Evolutionary conservation across 37 sponge, comb jelly and placozoan genomes (phyloP), one percentile per base, ranked within the genome.

Genomic region (Mnemiopsis leidyi): DNA sequence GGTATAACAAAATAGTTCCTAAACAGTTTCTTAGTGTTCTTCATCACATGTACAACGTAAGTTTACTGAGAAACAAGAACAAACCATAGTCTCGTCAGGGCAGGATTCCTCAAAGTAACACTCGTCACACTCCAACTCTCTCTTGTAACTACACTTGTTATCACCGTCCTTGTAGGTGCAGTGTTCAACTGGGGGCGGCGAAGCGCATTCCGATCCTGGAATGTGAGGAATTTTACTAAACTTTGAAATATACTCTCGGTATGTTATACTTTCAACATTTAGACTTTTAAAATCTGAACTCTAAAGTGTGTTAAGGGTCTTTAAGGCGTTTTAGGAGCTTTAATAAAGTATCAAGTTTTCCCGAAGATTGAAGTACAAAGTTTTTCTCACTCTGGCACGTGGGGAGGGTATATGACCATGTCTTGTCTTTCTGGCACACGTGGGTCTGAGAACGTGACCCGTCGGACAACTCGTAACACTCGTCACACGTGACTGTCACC

Each of bases 361-460:
- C 61, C 61, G 13, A 48, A 48, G 13, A 48, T 48, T 48, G 13
- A n/a, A n/a, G n/a, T n/a, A 48, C 5, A 48, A 48, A 48, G 61
- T 48, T 18, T 48, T 13, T 48, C 61, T 28, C 20, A 29, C 61
- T 85, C n/a, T n/a, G 29, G 36, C 90, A 85, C 7, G 40, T 39
- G 48, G 90, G 90, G n/a, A 85, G 90, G 48, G 39, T n/a, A 37
- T 85, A 61, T 18, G 24, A 18, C 90, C 90, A 85, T n/a, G 61
- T 38, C 30, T 85, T 85, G 36, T 38, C 29, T 18, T n/a, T 9
- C 24, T 38, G 39, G 36, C 90, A 85, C 90, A 13, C 2, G 90
- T 85, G 61, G 5, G 48, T 85, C 23, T 85, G 36, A 7, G 39
- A 16, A 0, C 61, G 2, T 2, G 48, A 21, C 0, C 90, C 90